Evolutionary conservation across 2,113 vertebrate species (phyloP).

Genomic region (Candoia aspera): DNA sequence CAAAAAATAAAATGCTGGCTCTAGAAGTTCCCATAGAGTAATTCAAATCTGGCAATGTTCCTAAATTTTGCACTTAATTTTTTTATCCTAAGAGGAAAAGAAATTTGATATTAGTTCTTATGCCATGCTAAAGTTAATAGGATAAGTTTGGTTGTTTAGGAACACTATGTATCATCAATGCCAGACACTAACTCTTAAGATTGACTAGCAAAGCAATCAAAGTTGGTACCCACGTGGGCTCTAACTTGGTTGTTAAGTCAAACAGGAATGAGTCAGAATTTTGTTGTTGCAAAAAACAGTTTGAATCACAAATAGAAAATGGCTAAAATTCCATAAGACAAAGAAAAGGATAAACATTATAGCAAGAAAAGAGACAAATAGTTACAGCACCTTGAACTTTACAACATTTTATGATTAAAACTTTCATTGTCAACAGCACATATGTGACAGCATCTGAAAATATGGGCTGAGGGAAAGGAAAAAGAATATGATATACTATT

Average conservation of each 20-base stretch:
- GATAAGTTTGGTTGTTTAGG: constrained; percentile 56
- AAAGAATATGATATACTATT: neutral
- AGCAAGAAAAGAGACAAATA: constrained; percentile 35
- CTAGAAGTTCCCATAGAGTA: neutral
- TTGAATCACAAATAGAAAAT: constrained; percentile 67
- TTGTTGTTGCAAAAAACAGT: constrained; percentile 65
- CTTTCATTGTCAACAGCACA: neutral
- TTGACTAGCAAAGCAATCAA: constrained; percentile 66
- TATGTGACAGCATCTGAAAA: neutral
- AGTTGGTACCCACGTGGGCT: constrained; percentile 62
- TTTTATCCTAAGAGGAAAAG: constrained; percentile 55
- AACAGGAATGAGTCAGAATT: constrained; percentile 65
- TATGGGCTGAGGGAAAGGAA: neutral
- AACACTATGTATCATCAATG: constrained; percentile 50
- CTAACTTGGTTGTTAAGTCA: constrained; percentile 53
- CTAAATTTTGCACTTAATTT: neutral
- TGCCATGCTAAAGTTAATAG: constrained; percentile 58
- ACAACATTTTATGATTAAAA: neutral
- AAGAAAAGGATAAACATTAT: constrained; percentile 60
- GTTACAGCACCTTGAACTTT: neutral
- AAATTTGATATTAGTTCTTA: constrained; percentile 53
- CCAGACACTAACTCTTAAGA: constrained; percentile 58
- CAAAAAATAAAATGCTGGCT: constrained; percentile 25
- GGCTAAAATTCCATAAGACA: constrained; percentile 70
- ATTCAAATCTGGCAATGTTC: neutral